Evolutionary conservation across 2,797 vertebrate genomes (phyloP).

Genomic region (Dermochelys coriacea): DNA sequence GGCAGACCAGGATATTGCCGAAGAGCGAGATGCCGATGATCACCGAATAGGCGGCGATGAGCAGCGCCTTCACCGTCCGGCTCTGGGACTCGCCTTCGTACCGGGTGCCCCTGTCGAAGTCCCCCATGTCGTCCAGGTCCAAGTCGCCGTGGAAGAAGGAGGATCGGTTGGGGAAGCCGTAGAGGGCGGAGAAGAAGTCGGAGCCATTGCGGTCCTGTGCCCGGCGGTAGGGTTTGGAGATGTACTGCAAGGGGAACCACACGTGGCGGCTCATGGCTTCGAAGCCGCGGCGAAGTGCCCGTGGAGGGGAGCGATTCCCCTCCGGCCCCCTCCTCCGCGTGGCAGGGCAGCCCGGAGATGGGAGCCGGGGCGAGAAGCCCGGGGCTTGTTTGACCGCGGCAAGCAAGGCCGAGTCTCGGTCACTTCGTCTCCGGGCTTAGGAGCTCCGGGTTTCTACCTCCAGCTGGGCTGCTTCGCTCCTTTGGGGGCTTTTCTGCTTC

Average conservation of each 20-base stretch:
- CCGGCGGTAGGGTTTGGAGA: conserved; percentile 63
- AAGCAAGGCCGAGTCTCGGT: not conserved
- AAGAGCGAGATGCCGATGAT: conserved; percentile 84
- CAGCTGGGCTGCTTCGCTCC: not conserved
- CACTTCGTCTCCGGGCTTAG: not conserved
- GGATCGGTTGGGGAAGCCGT: conserved; percentile 70
- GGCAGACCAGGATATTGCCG: conserved; percentile 83
- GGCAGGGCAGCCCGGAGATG: not conserved
- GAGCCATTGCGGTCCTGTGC: conserved; percentile 14
- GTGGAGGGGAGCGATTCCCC: not conserved
- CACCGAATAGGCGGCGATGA: conserved; percentile 81
- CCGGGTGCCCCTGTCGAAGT: conserved; percentile 11
- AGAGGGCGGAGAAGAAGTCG: conserved; percentile 54
- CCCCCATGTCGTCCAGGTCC: conserved; percentile 75
- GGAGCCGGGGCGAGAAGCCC: not conserved
- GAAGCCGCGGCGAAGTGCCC: not conserved
- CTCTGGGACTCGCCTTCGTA: conserved; percentile 78
- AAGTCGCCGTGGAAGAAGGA: conserved; percentile 71
- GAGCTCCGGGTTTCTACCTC: conserved; percentile 10
- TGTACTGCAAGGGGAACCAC: conserved; percentile 70
- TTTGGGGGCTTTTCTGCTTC: not conserved
- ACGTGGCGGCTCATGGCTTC: conserved; percentile 60
- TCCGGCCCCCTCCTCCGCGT: not conserved
- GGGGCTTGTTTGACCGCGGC: not conserved
- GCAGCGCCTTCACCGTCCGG: conserved; percentile 67